Base-by-base conservation (phyloP, 2,888 invertebrate genomes). In the Podabrus alpinus region DNA sequence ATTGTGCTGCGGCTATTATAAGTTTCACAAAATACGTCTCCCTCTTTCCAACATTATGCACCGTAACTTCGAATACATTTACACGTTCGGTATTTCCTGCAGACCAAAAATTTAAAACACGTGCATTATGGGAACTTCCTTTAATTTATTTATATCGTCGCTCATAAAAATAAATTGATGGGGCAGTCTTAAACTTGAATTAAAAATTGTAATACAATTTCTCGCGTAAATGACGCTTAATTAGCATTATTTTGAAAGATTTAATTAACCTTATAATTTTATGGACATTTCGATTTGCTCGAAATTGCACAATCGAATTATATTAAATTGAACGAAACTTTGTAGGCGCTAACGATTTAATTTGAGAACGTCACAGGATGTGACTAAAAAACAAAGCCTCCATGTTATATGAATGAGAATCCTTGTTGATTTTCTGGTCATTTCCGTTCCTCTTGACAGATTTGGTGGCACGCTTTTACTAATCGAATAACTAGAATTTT, bases 401-500 rank as follows among this genome's bases (percentile, higher is more conserved):
- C 62, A 73, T 45, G 45, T n/a, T 68, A 73, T 60, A 76, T 59
- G 71, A 29, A 29, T 29, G 68, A n/a, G n/a, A 60, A 64, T 73
- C 76, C 76, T 76, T 73, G 72, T 76, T 73, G 68, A 68, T 71
- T 76, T 76, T 45, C 61, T 59, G 59, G 71, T 69, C 66, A 73
- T 45, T 76, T 76, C 76, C 76, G 76, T 73, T 76, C 71, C 64
- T 68, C 73, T 73, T 68, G 66, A 68, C 71, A 60, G 64, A 76
- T 76, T 73, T 73, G 71, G 71, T 68, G 66, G 71, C 70, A 67
- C 62, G 72, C 72, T 66, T 67, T 62, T 5, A n/a, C n/a, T 45
- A 45, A 45, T 45, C 45, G 45, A 45, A 45, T 45, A 45, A 45
- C n/a, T 45, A n/a, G 45, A 45, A n/a, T 45, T n/a, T 45, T 7